Percentiles rank a stretch among this genome's conserved stretches.
phyloP scores from a whole-genome alignment of 92 coral and sea anemone species.

The Phenganax subtilis region DNA sequence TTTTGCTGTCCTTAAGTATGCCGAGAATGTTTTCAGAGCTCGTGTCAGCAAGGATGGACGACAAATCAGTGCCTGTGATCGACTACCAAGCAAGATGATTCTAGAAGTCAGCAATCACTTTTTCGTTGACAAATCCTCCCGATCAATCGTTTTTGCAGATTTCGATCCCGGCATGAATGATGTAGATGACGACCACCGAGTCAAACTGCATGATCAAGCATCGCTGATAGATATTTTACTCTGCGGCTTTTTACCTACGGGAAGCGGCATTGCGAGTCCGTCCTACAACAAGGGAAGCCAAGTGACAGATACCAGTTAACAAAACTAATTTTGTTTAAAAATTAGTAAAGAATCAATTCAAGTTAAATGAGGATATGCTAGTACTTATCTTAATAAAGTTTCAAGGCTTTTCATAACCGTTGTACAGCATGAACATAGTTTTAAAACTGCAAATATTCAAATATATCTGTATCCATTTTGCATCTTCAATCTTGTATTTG shows the following conservation, averaged over 20 bases:
- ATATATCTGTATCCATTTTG: too few relatives aligned
- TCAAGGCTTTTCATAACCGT: too few relatives aligned
- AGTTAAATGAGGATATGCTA: too few relatives aligned
- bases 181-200: neutral
- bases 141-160: neutral
- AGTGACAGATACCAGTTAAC: neutral
- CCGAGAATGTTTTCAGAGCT: neutral
- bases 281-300: conserved; percentile 9
- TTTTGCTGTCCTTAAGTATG: too few relatives aligned
- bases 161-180: neutral
- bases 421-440: too few relatives aligned
- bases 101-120: neutral
- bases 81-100: conserved; percentile 5
- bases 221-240: conserved; percentile 2
- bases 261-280: conserved; percentile 2
- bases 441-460: too few relatives aligned
- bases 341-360: neutral
- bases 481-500: too few relatives aligned
- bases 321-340: neutral
- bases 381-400: too few relatives aligned
- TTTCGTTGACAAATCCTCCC: neutral
- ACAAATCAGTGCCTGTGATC: neutral
- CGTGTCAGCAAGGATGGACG: conserved; percentile 6
- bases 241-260: conserved; percentile 12
- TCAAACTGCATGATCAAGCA: neutral